Percentiles rank a stretch among this genome's conserved stretches.
phyloP scores from a whole-genome alignment of 2,797 vertebrate genomes.

The Sparidentex hasta region DNA sequence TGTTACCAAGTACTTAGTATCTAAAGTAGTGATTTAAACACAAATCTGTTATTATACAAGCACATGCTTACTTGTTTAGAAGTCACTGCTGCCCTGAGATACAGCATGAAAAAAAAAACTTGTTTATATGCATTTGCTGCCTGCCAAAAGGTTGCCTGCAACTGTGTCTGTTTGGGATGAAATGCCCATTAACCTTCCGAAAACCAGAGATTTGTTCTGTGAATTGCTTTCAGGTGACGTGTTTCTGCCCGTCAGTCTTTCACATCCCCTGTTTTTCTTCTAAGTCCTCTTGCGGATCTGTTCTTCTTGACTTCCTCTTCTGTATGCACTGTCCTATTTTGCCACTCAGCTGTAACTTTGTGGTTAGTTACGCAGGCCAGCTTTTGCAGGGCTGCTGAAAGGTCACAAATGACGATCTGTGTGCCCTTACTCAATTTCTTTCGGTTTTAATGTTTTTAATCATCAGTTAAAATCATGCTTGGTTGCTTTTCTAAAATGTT shows the following conservation, averaged over 20 bases:
- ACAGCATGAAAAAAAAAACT: background rate
- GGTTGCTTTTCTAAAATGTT: background rate
- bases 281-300: conserved; percentile 2
- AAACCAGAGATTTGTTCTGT: conserved; percentile 26
- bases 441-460: conserved; percentile 4
- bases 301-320: conserved; percentile 33
- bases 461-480: background rate
- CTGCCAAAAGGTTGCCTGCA: conserved; percentile 30
- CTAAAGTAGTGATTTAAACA: background rate
- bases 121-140: conserved; percentile 7
- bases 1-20: background rate
- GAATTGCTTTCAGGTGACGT: conserved; percentile 11
- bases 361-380: conserved; percentile 26
- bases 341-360: conserved; percentile 20
- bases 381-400: conserved; percentile 26
- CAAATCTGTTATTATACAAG: background rate
- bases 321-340: conserved; percentile 35
- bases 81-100: background rate
- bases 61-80: conserved; percentile 3
- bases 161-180: conserved; percentile 19
- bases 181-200: conserved; percentile 39
- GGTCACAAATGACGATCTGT: conserved; percentile 23
- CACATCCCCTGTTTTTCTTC: background rate
- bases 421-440: background rate
- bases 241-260: conserved; percentile 4